Base-by-base conservation (phyloP, 2,797 vertebrate genomes). In the Anguilla megastoma region DNA sequence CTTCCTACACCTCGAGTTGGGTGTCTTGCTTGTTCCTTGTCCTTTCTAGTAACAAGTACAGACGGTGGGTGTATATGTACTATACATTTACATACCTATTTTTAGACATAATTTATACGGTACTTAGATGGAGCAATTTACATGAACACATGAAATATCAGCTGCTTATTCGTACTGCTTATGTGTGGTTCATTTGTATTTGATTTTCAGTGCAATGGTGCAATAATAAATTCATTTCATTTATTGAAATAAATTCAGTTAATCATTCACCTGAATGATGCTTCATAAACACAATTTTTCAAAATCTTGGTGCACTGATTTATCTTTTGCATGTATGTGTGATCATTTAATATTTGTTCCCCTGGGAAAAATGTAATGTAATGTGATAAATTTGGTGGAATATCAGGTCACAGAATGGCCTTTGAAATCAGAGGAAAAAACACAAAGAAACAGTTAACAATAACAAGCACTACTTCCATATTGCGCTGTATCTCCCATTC, bases 401-500 rank as follows among this genome's bases (percentile, higher is more conserved):
- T 6, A 84, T 54, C 21, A 52, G 9, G 24, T 27, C 48, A 14
- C 14, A 52, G 36, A 45, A 18, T 48, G 14, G 74, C 45, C 74
- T 41, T 79, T 79, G 8, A 82, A 33, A 76, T 60, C 33, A 27
- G 79, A 84, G 88, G 74, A 33, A 87, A 74, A 87, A 74, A 85
- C 56, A 87, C 52, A 36, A 14, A 36, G 86, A 85, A 88, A 66
- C 85, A 85, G 85, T 88, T 30, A 18, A 86, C 89, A 0, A 80
- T 69, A 91, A 87, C 91, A 60, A 89, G 89, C 91, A 85, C 27
- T 16, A 45, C 91, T 91, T 90, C 91, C 88, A 92, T 92, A 89
- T 89, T 89, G 84, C 88, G 88, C 90, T 90, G 91, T 93, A 89
- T 90, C 88, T 91, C 91, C 92, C 89, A 91, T 93, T 74, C 82